Conservation (phyloP, 2,888 invertebrate genomes). For the Alsophila aescularia region DNA sequence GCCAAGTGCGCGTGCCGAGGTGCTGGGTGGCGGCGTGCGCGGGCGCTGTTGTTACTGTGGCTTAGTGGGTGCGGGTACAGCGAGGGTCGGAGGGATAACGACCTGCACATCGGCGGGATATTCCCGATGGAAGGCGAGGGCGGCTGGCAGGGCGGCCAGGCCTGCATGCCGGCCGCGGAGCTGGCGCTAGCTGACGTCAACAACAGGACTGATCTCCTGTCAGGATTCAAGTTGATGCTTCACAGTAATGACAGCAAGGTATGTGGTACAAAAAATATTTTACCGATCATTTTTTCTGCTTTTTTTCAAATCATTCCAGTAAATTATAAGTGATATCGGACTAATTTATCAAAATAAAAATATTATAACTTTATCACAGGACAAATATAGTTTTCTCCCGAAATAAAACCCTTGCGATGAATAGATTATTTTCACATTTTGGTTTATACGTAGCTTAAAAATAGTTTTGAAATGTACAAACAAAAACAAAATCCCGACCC, state of each 20-base stretch:
- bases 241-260: slow-evolving; percentile 99
- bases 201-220: slow-evolving; percentile 92
- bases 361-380: too few relatives aligned
- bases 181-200: slow-evolving; percentile 99
- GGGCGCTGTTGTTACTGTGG: slow-evolving; percentile 64
- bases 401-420: too few relatives aligned
- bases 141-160: slow-evolving; percentile 99
- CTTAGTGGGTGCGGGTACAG: slow-evolving; percentile 64
- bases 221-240: slow-evolving; percentile 95
- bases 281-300: too few relatives aligned
- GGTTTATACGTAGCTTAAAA: too few relatives aligned
- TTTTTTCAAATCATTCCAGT: too few relatives aligned
- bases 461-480: too few relatives aligned
- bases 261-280: slow-evolving; percentile 32
- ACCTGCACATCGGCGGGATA: slow-evolving; percentile 98
- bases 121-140: slow-evolving; percentile 98
- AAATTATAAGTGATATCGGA: too few relatives aligned
- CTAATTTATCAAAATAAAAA: too few relatives aligned
- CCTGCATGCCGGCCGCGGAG: slow-evolving; percentile 98
- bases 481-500: too few relatives aligned
- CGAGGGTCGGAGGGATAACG: slow-evolving; percentile 85
- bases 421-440: too few relatives aligned
- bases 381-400: too few relatives aligned
- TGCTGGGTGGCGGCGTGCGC: slow-evolving; percentile 46
- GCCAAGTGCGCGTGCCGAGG: slow-evolving; percentile 69